Base-by-base conservation (phyloP, 2,888 invertebrate species). In the Meloe dianella region DNA sequence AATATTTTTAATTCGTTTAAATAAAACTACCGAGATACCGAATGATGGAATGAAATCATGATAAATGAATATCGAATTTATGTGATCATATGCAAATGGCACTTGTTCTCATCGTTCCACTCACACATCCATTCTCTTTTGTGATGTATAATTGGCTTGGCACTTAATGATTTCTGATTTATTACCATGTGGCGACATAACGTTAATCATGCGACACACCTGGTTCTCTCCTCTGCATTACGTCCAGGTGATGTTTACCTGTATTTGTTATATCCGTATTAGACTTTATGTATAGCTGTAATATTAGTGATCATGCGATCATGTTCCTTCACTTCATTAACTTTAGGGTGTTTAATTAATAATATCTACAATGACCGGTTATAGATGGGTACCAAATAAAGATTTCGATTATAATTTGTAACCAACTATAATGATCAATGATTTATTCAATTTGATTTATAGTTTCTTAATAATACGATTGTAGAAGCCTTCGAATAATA, bases 121-220 rank as follows among this genome's bases (percentile, higher is more conserved):
- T 73, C 68, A 24, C 54, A 54, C 22, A 54, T 5, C 24, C 12
- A 24, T 9, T 47, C 47, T 47, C 22, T 54, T 12, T 24, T 74
- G 69, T 76, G 75, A 75, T 75, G 76, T 74, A 74, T 77, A 78
- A 78, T 78, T 79, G 76, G 77, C 75, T 76, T 76, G 78, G 78
- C 78, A 77, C 76, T 74, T 79, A 79, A 79, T 79, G 77, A 78
- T 78, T 75, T 74, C 78, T 78, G 77, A 79, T 79, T 79, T 78
- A 79, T 79, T 74, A 71, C 75, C 68, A 69, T 72, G 67, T 69
- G 69, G 74, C 74, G 71, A 74, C 74, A 72, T 67, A 66, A 66
- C 74, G 74, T 77, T 77, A 76, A 76, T 78, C 77, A 78, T 71
- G 65, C 65, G 72, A 73, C 76, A 77, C 78, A 78, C 78, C 78